Evolutionary conservation across 2,113 vertebrate species (phyloP), one percentile per base, ranked within the genome.

Genomic region (Piprites chloris): DNA sequence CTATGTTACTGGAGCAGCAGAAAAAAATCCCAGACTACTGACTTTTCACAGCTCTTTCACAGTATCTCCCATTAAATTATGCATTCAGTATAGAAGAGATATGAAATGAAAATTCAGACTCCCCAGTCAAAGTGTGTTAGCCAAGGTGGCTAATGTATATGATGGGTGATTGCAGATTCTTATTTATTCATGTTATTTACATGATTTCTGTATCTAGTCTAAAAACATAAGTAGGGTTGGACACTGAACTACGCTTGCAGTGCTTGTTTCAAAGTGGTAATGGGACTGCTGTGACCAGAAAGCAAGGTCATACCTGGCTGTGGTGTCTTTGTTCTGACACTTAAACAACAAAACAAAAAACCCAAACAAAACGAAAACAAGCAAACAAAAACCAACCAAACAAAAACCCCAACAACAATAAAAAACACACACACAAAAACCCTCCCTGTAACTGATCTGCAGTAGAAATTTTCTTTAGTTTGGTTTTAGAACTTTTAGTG

Each of bases 201-300:
- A 3, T 42, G 47, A 76, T 39, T 44, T 67, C 30, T 61, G 3
- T 20, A 16, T 79, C 33, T 47, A 47, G 47, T 35, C 23, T 42
- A 24, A 35, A 71, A 66, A 18, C 4, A 3, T 0, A 0, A 28
- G 9, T 14, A 5, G 41, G 32, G 8, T 42, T 30, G 19, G 62
- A 67, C 47, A 28, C 56, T 79, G 56, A 59, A 37, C 28, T 68
- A 80, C 32, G 13, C 49, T 50, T 23, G 12, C 23, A 44, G 44
- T 30, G 39, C 49, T 9, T n/a, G 19, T 77, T 80, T n/a, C 53
- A 32, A n/a, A 73, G 62, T 32, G 12, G 5, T 56, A 18, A 19
- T 74, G 33, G 35, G 35, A 32, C 27, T 66, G 27, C 41, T 46
- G 5, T 86, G 53, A 30, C 26, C 14, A 33, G 35, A 66, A 66